Evolutionary conservation across 1,140 invertebrate genomes (phyloP).

Genomic region (Idris sp.): DNA sequence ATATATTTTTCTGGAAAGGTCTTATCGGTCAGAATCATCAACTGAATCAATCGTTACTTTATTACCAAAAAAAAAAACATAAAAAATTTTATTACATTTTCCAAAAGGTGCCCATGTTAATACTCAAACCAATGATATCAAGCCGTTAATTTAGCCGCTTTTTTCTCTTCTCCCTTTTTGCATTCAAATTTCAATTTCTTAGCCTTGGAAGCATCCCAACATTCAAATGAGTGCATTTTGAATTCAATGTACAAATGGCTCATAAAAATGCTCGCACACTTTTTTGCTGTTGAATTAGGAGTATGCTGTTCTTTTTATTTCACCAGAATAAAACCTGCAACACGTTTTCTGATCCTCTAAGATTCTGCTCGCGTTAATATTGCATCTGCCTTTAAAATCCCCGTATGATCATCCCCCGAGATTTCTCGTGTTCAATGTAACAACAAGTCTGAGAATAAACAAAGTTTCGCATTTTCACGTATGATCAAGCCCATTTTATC

Average conservation of each 20-base stretch:
- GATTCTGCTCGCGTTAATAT: constrained; percentile 1
- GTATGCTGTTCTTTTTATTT: not conserved
- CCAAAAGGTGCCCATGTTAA: too few species aligned
- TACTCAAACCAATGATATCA: too few species aligned
- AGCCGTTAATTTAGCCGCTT: too few species aligned
- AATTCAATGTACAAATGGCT: constrained; percentile 26
- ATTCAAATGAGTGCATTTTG: constrained; percentile 24
- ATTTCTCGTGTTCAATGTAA: not conserved
- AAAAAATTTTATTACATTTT: too few species aligned
- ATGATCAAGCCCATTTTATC: too few species aligned
- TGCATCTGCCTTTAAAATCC: constrained; percentile 19
- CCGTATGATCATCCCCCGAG: constrained; percentile 12
- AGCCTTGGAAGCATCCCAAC: constrained; percentile 28
- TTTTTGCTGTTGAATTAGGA: constrained; percentile 15
- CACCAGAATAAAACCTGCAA: not conserved
- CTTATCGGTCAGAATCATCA: too few species aligned
- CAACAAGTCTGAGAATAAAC: constrained; percentile 6
- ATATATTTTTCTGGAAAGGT: too few species aligned
- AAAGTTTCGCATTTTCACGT: constrained; percentile 8
- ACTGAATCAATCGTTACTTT: too few species aligned
- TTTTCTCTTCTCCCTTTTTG: too few species aligned
- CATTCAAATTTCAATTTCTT: constrained; percentile 5
- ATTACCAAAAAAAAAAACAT: too few species aligned
- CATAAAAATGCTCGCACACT: constrained; percentile 14
- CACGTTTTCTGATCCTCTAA: constrained; percentile 6